Evolutionary conservation across 2,113 vertebrate species (phyloP).

Genomic region (Bombycilla garrulus): DNA sequence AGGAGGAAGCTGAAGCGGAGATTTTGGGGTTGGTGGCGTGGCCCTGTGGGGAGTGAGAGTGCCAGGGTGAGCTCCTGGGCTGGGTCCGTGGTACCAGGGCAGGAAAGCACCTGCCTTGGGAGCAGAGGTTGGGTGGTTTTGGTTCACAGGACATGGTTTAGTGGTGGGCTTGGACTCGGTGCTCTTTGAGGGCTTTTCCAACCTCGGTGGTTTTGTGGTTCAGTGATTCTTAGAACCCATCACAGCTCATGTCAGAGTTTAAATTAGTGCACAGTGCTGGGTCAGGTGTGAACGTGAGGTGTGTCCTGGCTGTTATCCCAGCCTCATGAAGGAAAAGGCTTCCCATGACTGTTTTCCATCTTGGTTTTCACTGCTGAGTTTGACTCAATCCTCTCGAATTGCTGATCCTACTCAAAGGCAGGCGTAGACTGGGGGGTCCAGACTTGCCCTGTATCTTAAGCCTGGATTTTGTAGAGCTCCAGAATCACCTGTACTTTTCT

Average conservation of each 20-base stretch:
- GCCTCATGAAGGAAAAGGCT: not conserved
- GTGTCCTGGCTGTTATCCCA: not conserved
- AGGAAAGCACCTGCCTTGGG: not conserved
- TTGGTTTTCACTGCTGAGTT: not conserved
- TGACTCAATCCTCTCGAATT: not conserved
- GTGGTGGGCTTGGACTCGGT: fast-evolving
- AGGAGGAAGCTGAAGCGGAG: not conserved
- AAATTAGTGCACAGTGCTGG: not conserved
- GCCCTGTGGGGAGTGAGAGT: fast-evolving
- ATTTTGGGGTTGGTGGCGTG: not conserved
- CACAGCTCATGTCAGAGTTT: fast-evolving
- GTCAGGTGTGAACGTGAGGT: fast-evolving
- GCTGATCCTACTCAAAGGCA: not conserved
- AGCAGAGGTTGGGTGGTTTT: not conserved
- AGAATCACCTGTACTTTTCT: not conserved
- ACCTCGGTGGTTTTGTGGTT: not conserved
- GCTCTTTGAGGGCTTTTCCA: not conserved
- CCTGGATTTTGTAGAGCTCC: not conserved
- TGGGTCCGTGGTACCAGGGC: not conserved
- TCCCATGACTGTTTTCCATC: not conserved
- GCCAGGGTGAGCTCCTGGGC: not conserved
- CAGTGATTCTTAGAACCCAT: fast-evolving
- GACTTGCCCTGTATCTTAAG: not conserved
- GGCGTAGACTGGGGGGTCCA: not conserved
- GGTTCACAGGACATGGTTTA: fast-evolving